phyloP scores from a whole-genome alignment of 2,888 invertebrate species.

The Sinopyrophorus schimmeli region DNA sequence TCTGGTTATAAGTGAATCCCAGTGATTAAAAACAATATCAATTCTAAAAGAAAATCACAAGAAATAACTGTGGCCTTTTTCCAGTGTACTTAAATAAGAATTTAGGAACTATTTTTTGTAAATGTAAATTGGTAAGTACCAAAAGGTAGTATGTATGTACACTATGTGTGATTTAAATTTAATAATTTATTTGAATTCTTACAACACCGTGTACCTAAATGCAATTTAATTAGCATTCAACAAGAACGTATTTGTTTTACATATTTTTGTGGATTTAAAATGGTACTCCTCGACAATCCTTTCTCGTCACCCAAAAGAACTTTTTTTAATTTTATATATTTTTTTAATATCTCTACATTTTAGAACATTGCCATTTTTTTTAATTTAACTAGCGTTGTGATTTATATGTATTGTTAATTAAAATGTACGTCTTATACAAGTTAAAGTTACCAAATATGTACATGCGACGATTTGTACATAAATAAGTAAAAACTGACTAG shows the following conservation, averaged over 20 bases:
- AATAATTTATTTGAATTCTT: background rate
- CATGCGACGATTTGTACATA: conserved; percentile 52
- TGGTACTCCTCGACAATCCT: no score
- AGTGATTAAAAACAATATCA: no score
- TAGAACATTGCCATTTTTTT: conserved; percentile 50
- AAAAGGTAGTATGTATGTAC: conserved; percentile 4
- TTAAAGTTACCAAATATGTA: conserved; percentile 57
- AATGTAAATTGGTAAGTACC: conserved; percentile 7
- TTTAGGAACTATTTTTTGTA: conserved; percentile 19
- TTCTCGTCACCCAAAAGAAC: no score
- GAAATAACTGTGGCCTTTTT: conserved; percentile 34
- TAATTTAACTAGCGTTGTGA: conserved; percentile 52
- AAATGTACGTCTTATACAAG: conserved; percentile 40
- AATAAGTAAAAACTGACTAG: conserved; percentile 52
- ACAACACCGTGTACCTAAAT: background rate
- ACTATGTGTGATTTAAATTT: conserved; percentile 5
- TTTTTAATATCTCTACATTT: conserved; percentile 33
- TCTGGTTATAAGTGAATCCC: no score
- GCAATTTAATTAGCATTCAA: no score
- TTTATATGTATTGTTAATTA: conserved; percentile 42
- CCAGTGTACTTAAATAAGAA: conserved; percentile 29
- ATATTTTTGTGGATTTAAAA: no score
- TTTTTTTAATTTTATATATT: conserved; percentile 30
- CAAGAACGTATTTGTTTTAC: no score
- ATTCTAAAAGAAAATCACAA: no score